These are phyloP conservation scores for Lacerta bilineata DNA, from an alignment of 2,797 vertebrate species.

Conservation along the genomic window DNA sequence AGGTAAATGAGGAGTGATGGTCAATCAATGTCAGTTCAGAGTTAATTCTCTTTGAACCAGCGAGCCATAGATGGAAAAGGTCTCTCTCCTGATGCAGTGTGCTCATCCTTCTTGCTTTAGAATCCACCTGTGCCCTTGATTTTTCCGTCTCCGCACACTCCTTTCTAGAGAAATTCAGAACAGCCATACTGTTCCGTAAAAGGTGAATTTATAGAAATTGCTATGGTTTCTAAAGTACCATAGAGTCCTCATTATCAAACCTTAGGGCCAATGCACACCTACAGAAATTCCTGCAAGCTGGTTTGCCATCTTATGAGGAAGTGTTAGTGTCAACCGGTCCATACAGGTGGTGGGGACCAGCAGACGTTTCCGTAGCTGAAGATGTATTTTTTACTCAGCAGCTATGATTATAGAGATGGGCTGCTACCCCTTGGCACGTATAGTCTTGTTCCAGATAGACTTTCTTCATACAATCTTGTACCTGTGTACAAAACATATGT, in stretches of 20 bases:
- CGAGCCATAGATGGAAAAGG: neutral
- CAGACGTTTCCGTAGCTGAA: neutral
- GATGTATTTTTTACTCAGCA: neutral
- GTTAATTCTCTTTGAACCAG: neutral
- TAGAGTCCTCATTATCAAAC: neutral
- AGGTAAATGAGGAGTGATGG: slow-evolving; percentile 78
- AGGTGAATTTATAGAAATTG: neutral
- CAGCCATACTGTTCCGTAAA: neutral
- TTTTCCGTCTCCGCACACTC: too few relatives aligned
- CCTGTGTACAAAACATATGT: neutral
- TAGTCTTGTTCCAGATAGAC: neutral
- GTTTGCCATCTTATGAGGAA: neutral
- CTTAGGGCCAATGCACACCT: neutral
- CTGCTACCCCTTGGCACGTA: neutral
- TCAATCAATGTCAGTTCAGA: neutral
- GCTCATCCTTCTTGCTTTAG: neutral
- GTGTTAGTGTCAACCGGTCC: neutral
- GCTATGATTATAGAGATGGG: neutral
- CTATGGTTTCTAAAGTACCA: neutral
- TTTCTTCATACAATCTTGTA: neutral
- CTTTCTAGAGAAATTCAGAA: neutral
- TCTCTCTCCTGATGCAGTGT: neutral
- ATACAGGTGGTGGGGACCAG: neutral
- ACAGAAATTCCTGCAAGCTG: neutral
- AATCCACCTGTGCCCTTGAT: neutral